These are phyloP conservation scores for Rhombomys opimus DNA, from an alignment of 2,113 vertebrate species.

Conservation along the genomic window DNA sequence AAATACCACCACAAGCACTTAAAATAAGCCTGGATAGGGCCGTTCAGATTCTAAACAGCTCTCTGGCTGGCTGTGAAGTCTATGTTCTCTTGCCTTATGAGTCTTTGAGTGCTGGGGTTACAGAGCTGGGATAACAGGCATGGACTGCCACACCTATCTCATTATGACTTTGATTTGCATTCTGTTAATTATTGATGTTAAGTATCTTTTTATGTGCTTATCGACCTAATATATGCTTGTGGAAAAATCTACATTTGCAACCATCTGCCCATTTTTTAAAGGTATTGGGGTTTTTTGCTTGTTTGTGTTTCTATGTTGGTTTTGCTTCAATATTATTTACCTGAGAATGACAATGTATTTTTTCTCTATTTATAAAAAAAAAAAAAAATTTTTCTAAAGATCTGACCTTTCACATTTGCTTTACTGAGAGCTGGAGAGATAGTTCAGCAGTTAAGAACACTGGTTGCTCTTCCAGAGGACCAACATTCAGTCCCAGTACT, in stretches of 20 bases:
- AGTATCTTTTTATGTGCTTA: background rate
- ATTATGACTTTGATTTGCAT: background rate
- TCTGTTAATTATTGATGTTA: background rate
- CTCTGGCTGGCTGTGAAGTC: background rate
- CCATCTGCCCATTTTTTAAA: background rate
- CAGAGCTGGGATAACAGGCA: background rate
- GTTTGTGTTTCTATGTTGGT: background rate
- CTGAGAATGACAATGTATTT: background rate
- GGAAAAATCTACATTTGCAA: background rate
- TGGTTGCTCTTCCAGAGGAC: background rate
- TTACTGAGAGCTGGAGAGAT: background rate
- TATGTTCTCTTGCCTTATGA: background rate
- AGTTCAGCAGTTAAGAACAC: background rate
- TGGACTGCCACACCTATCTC: background rate
- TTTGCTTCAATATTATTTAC: background rate
- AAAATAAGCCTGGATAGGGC: background rate
- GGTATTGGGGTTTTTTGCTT: background rate
- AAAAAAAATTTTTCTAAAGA: conserved; percentile 17
- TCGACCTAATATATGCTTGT: background rate
- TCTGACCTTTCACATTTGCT: background rate
- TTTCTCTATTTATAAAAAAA: conserved; percentile 43
- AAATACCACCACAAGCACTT: background rate
- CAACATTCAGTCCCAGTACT: background rate
- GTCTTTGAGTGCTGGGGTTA: background rate
- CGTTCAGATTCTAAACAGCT: background rate